Conservation (phyloP, 2,113 vertebrate genomes). For the Neogale vison region DNA sequence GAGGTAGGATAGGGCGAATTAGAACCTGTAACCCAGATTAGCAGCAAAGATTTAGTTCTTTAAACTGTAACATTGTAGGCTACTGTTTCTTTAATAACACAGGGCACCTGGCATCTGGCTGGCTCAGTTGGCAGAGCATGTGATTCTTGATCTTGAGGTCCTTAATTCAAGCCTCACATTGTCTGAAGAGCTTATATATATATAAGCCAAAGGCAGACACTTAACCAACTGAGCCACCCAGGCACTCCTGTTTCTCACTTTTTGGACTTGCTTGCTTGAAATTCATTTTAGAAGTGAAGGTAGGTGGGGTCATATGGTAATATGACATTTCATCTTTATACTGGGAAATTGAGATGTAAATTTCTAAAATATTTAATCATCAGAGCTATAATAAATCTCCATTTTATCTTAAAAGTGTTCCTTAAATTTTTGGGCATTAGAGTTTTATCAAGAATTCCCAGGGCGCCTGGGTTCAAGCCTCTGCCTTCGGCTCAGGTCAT, state of each 20-base stretch:
- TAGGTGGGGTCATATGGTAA: not conserved
- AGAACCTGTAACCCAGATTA: not conserved
- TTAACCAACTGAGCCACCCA: not conserved
- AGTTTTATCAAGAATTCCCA: not conserved
- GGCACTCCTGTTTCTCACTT: not conserved
- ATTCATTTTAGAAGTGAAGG: not conserved
- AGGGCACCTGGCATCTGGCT: not conserved
- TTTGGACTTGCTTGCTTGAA: not conserved
- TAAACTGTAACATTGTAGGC: not conserved
- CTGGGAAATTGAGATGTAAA: not conserved
- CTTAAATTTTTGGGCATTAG: not conserved
- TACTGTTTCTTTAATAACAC: not conserved
- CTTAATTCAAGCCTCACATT: not conserved
- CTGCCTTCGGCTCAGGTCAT: too few species aligned
- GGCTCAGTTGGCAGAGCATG: not conserved
- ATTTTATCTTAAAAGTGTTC: constrained; percentile 29
- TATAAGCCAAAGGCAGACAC: not conserved
- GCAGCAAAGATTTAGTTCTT: not conserved
- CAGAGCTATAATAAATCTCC: not conserved
- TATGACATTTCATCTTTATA: not conserved
- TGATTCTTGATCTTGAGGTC: not conserved
- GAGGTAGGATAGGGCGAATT: not conserved
- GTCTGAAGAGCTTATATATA: not conserved
- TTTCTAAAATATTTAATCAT: not conserved
- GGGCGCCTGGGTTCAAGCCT: too few species aligned